Percentiles rank a stretch among this genome's conserved stretches.
Evolutionary conservation across 1,140 invertebrate genomes (phyloP).

Genomic region (Meloidogyne chitwoodi): DNA sequence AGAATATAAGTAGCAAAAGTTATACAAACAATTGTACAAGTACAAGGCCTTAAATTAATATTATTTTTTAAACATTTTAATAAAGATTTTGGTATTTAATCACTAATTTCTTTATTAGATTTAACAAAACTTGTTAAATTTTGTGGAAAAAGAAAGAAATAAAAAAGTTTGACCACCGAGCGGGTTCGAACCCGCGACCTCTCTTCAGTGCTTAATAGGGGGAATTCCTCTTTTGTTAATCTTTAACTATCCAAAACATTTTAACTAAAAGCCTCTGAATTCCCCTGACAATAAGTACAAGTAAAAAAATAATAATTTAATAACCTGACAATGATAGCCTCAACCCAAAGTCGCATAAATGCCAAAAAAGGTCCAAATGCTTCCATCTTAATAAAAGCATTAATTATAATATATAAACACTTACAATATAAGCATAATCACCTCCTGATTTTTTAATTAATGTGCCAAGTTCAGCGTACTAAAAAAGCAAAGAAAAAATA

Average conservation of each 20-base stretch:
- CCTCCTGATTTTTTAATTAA: slow-evolving; percentile 78
- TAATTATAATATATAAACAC: not conserved
- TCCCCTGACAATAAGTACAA: not conserved
- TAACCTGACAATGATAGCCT: slow-evolving; percentile 83
- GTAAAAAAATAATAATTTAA: not conserved
- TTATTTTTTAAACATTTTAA: too few species aligned
- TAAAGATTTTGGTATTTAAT: too few species aligned
- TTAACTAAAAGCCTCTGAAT: too few species aligned
- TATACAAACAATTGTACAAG: slow-evolving; percentile 86
- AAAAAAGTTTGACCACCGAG: too few species aligned
- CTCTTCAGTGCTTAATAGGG: too few species aligned
- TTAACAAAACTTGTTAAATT: too few species aligned
- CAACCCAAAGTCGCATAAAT: slow-evolving; percentile 92
- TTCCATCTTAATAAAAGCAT: slow-evolving; percentile 22
- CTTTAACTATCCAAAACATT: too few species aligned
- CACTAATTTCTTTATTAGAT: too few species aligned
- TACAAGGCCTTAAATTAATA: slow-evolving; percentile 50
- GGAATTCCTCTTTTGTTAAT: too few species aligned
- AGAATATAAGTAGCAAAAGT: slow-evolving; percentile 87
- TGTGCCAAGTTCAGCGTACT: slow-evolving; percentile 57
- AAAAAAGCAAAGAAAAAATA: too few species aligned
- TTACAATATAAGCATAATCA: slow-evolving; percentile 82
- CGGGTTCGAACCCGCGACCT: too few species aligned
- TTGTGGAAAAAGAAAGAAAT: too few species aligned
- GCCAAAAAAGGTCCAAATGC: slow-evolving; percentile 73